Percentiles rank a stretch among this genome's conserved stretches.
These are phyloP conservation scores for Herpailurus yagouaroundi DNA, from an alignment of 2,113 vertebrate species.

Conservation along the genomic window DNA sequence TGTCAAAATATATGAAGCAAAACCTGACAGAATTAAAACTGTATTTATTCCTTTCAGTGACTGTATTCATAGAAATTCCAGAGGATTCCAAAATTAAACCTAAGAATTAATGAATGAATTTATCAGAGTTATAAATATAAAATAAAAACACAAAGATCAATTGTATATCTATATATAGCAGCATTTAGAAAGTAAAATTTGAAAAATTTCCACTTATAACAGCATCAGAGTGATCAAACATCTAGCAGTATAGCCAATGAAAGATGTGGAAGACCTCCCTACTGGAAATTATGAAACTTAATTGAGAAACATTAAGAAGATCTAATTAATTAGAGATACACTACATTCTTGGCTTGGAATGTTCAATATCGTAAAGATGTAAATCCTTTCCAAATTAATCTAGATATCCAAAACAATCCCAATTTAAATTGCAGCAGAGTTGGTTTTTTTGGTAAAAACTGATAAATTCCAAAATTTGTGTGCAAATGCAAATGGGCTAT, in stretches of 20 bases:
- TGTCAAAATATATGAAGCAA: not conserved
- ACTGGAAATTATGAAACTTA: not conserved
- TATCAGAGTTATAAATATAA: not conserved
- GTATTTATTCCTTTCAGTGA: not conserved
- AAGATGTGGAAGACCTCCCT: not conserved
- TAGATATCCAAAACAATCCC: not conserved
- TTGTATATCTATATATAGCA: not conserved
- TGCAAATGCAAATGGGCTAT: not conserved
- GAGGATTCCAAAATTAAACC: not conserved
- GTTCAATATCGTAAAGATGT: not conserved
- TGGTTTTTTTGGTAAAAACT: not conserved
- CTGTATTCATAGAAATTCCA: not conserved
- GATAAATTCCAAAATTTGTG: not conserved
- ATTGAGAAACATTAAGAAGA: not conserved
- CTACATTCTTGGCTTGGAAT: not conserved
- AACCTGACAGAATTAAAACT: not conserved
- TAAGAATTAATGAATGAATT: slow-evolving; percentile 7
- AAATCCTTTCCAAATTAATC: not conserved
- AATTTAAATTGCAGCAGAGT: not conserved
- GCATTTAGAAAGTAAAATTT: not conserved
- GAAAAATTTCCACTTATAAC: not conserved
- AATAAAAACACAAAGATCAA: not conserved
- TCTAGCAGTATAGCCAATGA: not conserved
- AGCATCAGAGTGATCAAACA: not conserved
- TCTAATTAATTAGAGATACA: not conserved